A percentile compares a stretch with the other conserved stretches of the same genome.
Conservation (phyloP, 37 sponge, comb jelly and placozoan species). For the Mnemiopsis leidyi region DNA sequence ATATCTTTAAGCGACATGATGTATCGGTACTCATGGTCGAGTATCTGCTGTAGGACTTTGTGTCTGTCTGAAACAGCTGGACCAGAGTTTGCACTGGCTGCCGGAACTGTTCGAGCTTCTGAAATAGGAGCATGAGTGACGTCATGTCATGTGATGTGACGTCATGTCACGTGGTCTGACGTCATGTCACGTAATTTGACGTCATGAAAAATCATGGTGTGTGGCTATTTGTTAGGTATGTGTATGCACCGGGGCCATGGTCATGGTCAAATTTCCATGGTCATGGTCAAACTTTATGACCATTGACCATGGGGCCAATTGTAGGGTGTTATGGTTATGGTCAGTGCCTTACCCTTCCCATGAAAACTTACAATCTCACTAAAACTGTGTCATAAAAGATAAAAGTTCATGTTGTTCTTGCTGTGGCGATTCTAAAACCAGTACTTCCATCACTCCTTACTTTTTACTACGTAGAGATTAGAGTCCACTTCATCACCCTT, state of each 20-base stretch:
- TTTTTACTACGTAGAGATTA: neutral
- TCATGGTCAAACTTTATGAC: too few species aligned
- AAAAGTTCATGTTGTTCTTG: too few species aligned
- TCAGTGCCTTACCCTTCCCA: too few species aligned
- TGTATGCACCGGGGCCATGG: too few species aligned
- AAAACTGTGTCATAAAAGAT: too few species aligned
- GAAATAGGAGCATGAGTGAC: neutral
- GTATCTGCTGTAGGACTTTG: neutral
- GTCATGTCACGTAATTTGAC: neutral
- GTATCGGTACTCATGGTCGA: constrained; percentile 45
- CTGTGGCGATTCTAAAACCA: too few species aligned
- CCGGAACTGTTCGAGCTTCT: neutral
- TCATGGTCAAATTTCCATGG: too few species aligned
- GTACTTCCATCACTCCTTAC: neutral
- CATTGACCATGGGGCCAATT: too few species aligned
- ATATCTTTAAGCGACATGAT: constrained; percentile 47
- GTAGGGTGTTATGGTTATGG: too few species aligned
- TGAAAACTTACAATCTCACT: too few species aligned
- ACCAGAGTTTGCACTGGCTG: neutral
- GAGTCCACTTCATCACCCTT: neutral
- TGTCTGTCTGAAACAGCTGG: neutral
- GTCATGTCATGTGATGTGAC: neutral
- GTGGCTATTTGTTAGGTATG: too few species aligned
- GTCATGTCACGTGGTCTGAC: neutral
- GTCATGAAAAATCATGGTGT: too few species aligned